Conservation (phyloP, 1,140 invertebrate species). For the Zeugodacus cucurbitae region DNA sequence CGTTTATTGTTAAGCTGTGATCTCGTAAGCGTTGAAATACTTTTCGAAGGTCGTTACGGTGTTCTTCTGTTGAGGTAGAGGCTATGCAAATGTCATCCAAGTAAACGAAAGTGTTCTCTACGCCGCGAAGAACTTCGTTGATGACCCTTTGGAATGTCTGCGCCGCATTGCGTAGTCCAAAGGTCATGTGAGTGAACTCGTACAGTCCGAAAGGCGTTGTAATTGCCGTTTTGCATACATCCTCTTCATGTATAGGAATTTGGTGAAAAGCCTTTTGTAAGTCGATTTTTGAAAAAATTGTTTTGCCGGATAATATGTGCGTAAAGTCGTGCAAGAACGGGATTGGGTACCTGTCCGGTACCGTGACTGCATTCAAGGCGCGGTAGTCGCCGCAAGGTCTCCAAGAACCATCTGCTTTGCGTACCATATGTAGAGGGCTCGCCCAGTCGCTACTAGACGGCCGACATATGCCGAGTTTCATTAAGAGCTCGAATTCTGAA, state of each 20-base stretch:
- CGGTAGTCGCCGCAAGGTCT: constrained; percentile 45
- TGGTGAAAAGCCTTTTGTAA: too few species aligned
- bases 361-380: too few species aligned
- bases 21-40: background rate
- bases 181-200: too few species aligned
- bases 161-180: background rate
- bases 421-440: constrained; percentile 26
- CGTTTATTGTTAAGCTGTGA: background rate
- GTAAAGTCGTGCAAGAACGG: constrained; percentile 43
- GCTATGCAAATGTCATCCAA: constrained; percentile 8
- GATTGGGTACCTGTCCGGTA: too few species aligned
- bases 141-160: background rate
- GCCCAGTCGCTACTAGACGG: too few species aligned
- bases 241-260: too few species aligned
- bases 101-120: background rate
- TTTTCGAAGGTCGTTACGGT: background rate
- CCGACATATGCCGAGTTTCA: constrained; percentile 47
- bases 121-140: background rate
- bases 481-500: constrained; percentile 66
- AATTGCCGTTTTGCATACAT: background rate
- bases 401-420: constrained; percentile 39
- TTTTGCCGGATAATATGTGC: constrained; percentile 39
- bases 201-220: background rate
- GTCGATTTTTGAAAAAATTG: constrained; percentile 43
- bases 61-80: background rate